Percentiles rank a stretch among this genome's conserved stretches.
Evolutionary conservation across 2,113 vertebrate species (phyloP).

Genomic region (Delphinapterus leucas): DNA sequence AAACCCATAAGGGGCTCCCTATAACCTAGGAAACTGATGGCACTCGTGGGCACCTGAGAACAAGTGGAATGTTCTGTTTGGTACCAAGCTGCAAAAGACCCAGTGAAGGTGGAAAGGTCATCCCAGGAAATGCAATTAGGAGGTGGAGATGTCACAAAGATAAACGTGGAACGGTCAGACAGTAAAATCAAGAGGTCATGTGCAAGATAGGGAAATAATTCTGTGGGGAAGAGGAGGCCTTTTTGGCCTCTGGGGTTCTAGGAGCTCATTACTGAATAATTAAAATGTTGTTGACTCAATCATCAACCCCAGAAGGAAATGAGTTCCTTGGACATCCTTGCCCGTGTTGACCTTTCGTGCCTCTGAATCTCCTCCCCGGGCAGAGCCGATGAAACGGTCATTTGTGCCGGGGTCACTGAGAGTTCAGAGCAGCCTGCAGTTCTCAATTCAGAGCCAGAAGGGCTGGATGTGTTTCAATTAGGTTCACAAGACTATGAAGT

Average conservation of each 20-base stretch:
- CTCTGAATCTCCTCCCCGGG: background rate
- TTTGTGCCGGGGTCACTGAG: background rate
- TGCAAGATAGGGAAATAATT: background rate
- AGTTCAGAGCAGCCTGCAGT: background rate
- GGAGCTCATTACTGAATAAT: background rate
- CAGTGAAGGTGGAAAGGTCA: accelerated
- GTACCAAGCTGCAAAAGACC: accelerated
- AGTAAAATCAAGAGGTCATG: background rate
- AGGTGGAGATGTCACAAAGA: background rate
- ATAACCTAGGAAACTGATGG: accelerated
- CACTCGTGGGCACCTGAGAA: accelerated
- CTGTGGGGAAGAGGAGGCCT: accelerated
- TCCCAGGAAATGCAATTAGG: background rate
- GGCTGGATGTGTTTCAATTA: background rate
- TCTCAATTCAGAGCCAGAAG: background rate
- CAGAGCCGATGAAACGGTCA: background rate
- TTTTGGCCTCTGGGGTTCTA: accelerated
- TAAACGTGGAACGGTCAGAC: background rate
- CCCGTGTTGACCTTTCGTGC: accelerated
- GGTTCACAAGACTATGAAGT: constrained; percentile 17
- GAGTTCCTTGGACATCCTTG: background rate
- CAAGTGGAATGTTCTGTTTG: background rate
- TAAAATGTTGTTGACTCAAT: background rate
- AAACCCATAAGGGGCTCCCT: background rate
- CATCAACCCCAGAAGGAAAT: background rate